phyloP scores from a whole-genome alignment of 2,797 vertebrate species.

The Gymnopithys bicolor region DNA sequence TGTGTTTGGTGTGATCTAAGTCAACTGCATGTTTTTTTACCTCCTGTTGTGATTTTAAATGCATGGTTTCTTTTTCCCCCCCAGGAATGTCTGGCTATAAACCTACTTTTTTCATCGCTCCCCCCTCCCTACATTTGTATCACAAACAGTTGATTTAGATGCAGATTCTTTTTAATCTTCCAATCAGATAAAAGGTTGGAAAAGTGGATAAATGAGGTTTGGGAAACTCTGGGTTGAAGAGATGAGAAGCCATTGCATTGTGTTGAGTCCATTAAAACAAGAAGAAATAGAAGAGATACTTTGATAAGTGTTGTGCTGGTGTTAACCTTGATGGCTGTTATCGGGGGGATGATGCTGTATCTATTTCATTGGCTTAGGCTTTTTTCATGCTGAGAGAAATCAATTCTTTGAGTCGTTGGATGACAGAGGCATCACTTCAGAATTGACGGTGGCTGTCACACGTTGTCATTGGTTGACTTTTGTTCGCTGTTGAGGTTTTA shows the following conservation, averaged over 20 bases:
- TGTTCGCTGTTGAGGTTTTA: conserved; percentile 93
- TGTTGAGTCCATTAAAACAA: conserved; percentile 90
- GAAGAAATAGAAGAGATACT: conserved; percentile 84
- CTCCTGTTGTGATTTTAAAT: background rate
- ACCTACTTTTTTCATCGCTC: background rate
- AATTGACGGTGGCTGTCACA: conserved; percentile 95
- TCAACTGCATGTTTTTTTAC: background rate
- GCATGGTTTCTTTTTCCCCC: background rate
- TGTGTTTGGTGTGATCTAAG: background rate
- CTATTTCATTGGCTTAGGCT: conserved; percentile 89
- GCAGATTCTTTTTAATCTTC: conserved; percentile 67
- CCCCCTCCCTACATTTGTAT: background rate
- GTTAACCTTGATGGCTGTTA: conserved; percentile 95
- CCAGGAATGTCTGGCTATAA: background rate
- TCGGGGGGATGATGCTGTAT: conserved; percentile 79
- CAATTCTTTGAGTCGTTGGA: conserved; percentile 87
- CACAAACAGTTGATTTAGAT: conserved; percentile 56
- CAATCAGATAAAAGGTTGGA: conserved; percentile 67
- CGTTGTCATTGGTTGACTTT: conserved; percentile 95
- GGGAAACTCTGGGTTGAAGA: conserved; percentile 56
- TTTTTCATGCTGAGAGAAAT: conserved; percentile 87
- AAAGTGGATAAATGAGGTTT: conserved; percentile 73
- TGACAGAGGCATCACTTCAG: conserved; percentile 92
- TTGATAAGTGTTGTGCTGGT: conserved; percentile 95
- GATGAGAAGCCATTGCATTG: conserved; percentile 79